Evolutionary conservation across 1,140 invertebrate genomes (phyloP).

Genomic region (Aphelenchoides besseyi): DNA sequence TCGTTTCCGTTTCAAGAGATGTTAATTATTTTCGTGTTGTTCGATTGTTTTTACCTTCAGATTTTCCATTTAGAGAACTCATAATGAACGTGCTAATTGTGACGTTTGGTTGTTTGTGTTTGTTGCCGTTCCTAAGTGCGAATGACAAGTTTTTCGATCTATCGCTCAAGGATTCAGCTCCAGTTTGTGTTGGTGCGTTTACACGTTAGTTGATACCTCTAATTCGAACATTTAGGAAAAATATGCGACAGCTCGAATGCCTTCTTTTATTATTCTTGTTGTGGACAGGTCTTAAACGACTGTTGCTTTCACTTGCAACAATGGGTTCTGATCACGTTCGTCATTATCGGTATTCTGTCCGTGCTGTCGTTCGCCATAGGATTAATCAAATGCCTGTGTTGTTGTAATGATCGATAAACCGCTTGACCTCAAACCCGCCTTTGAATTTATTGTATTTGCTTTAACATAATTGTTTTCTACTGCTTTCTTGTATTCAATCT

Average conservation of each 20-base stretch:
- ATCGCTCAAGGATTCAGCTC: neutral
- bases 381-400: conserved; percentile 17
- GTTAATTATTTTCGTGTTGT: neutral
- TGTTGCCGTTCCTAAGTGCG: neutral
- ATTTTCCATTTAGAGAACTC: neutral
- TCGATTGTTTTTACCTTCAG: neutral
- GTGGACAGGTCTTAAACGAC: neutral
- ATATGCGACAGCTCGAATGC: conserved; percentile 16
- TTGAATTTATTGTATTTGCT: neutral
- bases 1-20: neutral
- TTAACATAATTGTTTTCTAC: neutral
- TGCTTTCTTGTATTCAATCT: neutral
- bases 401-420: conserved; percentile 18
- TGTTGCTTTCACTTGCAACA: conserved; percentile 17
- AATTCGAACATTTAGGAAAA: too few relatives aligned
- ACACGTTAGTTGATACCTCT: too few relatives aligned
- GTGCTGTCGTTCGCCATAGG: neutral
- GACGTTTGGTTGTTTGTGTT: neutral
- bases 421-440: neutral
- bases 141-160: conserved; percentile 3
- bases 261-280: conserved; percentile 15
- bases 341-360: neutral
- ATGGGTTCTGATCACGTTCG: conserved; percentile 17
- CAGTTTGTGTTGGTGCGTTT: conserved; percentile 16
- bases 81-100: neutral